Base-by-base conservation (phyloP, 2,888 invertebrate genomes). In the Lordiphosa fenestrarum region DNA sequence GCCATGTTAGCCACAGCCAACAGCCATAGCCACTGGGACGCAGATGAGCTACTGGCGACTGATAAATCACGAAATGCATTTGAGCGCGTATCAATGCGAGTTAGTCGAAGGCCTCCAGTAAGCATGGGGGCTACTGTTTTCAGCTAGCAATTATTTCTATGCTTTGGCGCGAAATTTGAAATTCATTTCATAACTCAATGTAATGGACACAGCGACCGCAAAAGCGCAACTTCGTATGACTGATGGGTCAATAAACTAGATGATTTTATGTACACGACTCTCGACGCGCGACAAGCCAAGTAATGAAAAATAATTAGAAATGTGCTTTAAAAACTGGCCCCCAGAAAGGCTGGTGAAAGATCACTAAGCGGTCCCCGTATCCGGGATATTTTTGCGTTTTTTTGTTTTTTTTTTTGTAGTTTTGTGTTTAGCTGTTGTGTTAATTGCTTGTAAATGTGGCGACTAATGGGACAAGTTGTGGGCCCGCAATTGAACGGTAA, bases 171-270 rank as follows among this genome's bases (percentile, higher is more conserved):
- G 76, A 81, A 83, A 83, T 83, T 83, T 72, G 66, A 80, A 83
- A 83, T 81, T 83, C 80, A 81, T 81, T 81, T 80, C 83, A 83
- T 80, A 80, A 80, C 74, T 80, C 83, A 80, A 76, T 76, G 76
- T 82, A 76, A 80, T 82, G 73, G 74, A 53, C 47, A 23, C 48
- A 46, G 59, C 76, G 70, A 81, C 80, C 83, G 76, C 80, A 83
- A 72, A 76, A 73, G 68, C 73, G 71, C 82, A 72, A 36, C 68
- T 56, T 48, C 64, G 44, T 49, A 65, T 84, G 84, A 84, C 72
- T 83, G 85, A 84, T 84, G 84, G 85, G 81, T 76, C 72, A 84
- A 84, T 84, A 85, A 84, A 84, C 68, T 84, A 76, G 65, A 53
- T 71, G 74, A 84, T 72, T 84, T 84, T 85, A 84, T 84, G 78